These are phyloP conservation scores for Phalacrocorax pelagicus DNA, from an alignment of 2,113 vertebrate genomes.

Conservation along the genomic window DNA sequence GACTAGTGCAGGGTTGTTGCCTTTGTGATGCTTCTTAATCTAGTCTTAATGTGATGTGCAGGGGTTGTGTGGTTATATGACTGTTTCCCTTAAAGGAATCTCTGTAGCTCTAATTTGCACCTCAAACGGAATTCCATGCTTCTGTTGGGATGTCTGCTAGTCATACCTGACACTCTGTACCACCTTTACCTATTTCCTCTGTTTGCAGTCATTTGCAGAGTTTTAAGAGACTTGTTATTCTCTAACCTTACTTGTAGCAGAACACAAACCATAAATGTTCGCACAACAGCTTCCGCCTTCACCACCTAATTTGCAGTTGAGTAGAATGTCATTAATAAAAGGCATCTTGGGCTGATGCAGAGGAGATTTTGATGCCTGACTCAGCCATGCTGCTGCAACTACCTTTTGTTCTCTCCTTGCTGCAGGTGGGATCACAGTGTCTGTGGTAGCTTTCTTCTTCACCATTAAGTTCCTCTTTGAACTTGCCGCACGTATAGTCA, in stretches of 20 bases:
- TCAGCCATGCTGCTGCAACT: neutral
- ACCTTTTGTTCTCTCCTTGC: constrained; percentile 30
- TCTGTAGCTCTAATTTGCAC: neutral
- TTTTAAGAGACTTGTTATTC: neutral
- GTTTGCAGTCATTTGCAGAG: neutral
- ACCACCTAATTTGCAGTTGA: neutral
- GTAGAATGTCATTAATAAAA: neutral
- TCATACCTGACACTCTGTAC: neutral
- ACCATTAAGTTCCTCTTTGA: constrained; percentile 99
- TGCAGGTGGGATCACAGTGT: constrained; percentile 97
- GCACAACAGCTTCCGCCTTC: neutral
- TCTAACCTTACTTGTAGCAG: constrained; percentile 31
- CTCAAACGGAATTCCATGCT: neutral
- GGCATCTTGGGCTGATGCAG: neutral
- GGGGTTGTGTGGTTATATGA: neutral
- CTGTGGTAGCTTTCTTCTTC: constrained; percentile 97
- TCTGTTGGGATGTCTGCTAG: neutral
- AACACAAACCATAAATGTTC: neutral
- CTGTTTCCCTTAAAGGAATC: neutral
- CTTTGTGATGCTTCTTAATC: neutral
- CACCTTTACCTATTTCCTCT: neutral
- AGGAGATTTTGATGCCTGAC: neutral
- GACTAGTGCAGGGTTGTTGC: neutral
- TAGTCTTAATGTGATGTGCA: neutral
- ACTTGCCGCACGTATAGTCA: constrained; percentile 95